phyloP scores from a whole-genome alignment of 2,888 invertebrate species.

The Cinara cedri region DNA sequence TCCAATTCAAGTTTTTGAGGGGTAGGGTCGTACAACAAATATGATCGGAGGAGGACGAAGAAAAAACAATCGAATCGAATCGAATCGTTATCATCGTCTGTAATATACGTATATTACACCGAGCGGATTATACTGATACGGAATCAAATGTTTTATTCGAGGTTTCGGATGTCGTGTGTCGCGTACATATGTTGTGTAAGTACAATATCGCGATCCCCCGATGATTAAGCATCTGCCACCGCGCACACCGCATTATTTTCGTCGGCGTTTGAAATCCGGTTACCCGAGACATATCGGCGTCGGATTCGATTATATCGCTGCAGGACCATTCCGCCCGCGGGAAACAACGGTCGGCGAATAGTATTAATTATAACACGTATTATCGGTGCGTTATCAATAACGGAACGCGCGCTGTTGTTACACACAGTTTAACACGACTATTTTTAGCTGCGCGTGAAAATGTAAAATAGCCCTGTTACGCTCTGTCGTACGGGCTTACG shows the following conservation, averaged over 20 bases:
- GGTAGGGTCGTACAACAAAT: constrained; percentile 26
- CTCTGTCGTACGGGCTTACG: too few species aligned
- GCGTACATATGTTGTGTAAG: too few species aligned
- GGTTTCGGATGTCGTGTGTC: constrained; percentile 23
- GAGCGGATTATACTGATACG: constrained; percentile 51
- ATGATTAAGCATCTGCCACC: constrained; percentile 42
- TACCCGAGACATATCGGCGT: constrained; percentile 21
- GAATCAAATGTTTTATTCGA: constrained; percentile 53
- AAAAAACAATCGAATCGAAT: constrained; percentile 16
- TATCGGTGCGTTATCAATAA: too few species aligned
- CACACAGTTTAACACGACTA: too few species aligned
- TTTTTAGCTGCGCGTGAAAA: too few species aligned
- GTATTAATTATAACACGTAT: background rate
- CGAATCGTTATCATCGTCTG: background rate
- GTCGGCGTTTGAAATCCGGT: constrained; percentile 9
- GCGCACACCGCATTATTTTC: constrained; percentile 20
- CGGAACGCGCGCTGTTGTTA: too few species aligned
- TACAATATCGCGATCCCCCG: background rate
- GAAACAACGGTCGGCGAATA: background rate
- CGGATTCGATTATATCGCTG: too few species aligned
- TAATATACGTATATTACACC: background rate
- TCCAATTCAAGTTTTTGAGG: too few species aligned
- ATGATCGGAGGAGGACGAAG: constrained; percentile 5
- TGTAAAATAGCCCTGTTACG: too few species aligned
- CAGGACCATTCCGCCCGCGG: background rate